Evolutionary conservation across 2,797 vertebrate genomes (phyloP).

Genomic region (Centropyge bicolor): DNA sequence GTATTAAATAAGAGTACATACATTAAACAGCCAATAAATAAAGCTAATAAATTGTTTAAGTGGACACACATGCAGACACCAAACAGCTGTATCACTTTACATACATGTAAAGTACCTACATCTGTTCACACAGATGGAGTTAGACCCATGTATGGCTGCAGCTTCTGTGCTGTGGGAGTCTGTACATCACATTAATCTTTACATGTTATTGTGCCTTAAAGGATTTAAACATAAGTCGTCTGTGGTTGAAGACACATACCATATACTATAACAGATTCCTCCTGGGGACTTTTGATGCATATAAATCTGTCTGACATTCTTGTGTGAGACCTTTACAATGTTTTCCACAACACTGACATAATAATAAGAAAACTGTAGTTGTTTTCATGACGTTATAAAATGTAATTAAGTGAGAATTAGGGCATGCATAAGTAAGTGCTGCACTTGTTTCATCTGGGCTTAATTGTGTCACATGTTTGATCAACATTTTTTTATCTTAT

Average conservation of each 20-base stretch:
- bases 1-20: no score
- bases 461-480: conserved; percentile 23
- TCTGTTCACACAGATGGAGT: no score
- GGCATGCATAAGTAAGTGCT: background rate
- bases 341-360: background rate
- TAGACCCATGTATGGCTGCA: no score
- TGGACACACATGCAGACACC: no score
- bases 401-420: conserved; percentile 7
- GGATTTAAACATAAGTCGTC: no score
- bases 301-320: background rate
- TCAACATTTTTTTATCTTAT: conserved; percentile 32
- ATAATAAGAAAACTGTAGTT: background rate
- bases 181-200: no score
- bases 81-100: no score
- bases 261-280: background rate
- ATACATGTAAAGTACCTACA: no score
- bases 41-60: no score
- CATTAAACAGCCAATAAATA: no score
- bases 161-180: no score
- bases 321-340: background rate
- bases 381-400: conserved; percentile 18
- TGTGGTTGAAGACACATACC: background rate
- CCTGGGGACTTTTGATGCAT: background rate
- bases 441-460: background rate
- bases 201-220: no score